These are phyloP conservation scores for Recurvirostra avosetta DNA, from an alignment of 2,113 vertebrate genomes.

Conservation along the genomic window DNA sequence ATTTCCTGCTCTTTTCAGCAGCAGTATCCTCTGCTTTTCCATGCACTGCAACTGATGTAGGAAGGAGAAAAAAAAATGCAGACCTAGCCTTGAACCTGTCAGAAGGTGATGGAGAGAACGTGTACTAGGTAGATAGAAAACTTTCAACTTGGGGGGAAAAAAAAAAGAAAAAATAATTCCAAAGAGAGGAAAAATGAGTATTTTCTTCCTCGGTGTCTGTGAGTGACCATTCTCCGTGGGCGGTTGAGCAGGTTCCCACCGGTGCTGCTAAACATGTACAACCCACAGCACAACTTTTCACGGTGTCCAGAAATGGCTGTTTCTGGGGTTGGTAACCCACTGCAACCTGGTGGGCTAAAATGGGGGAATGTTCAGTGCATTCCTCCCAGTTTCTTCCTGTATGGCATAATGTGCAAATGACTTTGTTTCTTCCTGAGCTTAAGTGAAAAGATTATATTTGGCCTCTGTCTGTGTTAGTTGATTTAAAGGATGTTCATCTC, in stretches of 20 bases:
- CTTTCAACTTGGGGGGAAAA: background rate
- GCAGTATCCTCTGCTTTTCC: background rate
- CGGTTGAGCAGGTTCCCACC: accelerated
- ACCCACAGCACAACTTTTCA: too few relatives aligned
- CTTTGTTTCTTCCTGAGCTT: background rate
- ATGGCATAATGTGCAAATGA: background rate
- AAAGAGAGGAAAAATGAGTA: background rate
- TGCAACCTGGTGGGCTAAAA: background rate
- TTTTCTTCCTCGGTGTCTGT: accelerated
- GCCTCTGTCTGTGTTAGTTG: background rate
- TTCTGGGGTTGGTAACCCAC: background rate
- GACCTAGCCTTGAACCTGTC: background rate
- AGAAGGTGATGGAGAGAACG: background rate
- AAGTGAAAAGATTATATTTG: background rate
- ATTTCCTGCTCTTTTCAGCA: background rate
- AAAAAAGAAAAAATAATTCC: background rate
- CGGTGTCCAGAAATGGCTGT: background rate
- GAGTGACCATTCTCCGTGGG: background rate
- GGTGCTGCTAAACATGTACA: background rate
- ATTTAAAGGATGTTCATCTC: background rate
- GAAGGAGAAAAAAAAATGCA: background rate
- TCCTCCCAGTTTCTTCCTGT: background rate
- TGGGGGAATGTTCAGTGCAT: background rate
- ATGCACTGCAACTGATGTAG: background rate
- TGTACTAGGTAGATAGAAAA: background rate